A percentile compares a stretch with the other conserved stretches of the same genome.
Evolutionary conservation across 2,113 vertebrate genomes (phyloP).

Genomic region (Sphaerodactylus townsendi): DNA sequence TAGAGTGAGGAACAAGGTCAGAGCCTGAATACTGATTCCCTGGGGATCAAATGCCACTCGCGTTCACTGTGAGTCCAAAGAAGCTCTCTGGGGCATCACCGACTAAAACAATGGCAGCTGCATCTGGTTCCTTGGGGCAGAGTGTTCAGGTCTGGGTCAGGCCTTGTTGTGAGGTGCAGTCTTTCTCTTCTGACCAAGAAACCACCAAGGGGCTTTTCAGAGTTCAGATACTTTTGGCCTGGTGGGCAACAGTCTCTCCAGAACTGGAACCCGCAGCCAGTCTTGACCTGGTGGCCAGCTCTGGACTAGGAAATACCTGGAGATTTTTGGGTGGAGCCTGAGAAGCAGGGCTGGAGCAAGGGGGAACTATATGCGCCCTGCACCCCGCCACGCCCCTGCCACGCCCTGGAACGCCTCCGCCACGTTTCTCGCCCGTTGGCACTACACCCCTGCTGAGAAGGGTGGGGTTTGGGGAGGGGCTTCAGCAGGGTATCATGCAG

Average conservation of each 20-base stretch:
- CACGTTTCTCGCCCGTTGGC: too few species aligned
- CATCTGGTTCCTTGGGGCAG: neutral
- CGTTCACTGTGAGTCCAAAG: neutral
- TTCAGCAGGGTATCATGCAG: too few species aligned
- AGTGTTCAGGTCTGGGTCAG: neutral
- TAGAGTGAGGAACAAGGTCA: conserved; percentile 56
- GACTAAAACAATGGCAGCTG: neutral
- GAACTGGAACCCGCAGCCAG: neutral
- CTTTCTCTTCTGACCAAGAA: neutral
- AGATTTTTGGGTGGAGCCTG: too few species aligned
- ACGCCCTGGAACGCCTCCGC: too few species aligned
- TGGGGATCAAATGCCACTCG: conserved; percentile 3
- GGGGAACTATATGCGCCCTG: too few species aligned
- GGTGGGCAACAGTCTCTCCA: neutral
- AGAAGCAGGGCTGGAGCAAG: too few species aligned
- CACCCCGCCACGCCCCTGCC: too few species aligned
- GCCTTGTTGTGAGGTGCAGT: too few species aligned
- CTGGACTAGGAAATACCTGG: too few species aligned
- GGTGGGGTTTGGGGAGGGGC: too few species aligned
- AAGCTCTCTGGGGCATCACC: neutral
- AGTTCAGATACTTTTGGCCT: neutral
- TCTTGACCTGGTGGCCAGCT: neutral
- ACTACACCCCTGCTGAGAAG: too few species aligned
- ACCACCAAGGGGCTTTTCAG: neutral
- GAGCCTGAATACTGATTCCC: conserved; percentile 50